These are phyloP conservation scores for Sphaeramia orbicularis DNA, from an alignment of 2,797 vertebrate species.

Conservation along the genomic window DNA sequence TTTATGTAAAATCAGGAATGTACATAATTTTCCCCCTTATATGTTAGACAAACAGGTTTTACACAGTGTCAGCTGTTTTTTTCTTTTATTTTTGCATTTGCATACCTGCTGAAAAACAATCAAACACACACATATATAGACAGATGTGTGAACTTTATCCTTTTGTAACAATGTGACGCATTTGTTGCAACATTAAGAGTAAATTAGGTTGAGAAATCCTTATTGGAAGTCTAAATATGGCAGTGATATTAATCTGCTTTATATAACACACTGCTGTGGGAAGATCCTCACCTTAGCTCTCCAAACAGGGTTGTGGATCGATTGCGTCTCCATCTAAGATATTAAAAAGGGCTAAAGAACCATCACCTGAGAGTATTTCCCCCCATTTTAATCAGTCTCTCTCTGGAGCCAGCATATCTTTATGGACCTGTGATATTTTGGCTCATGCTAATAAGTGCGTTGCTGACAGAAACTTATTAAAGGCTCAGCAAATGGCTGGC, in stretches of 20 bases:
- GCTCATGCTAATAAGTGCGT: slow-evolving; percentile 47
- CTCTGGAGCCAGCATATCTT: slow-evolving; percentile 34
- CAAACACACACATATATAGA: too few relatives aligned
- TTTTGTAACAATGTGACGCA: too few relatives aligned
- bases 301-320: slow-evolving; percentile 58
- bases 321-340: slow-evolving; percentile 67
- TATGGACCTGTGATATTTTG: slow-evolving; percentile 47
- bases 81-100: too few relatives aligned
- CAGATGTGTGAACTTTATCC: too few relatives aligned
- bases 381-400: slow-evolving; percentile 42
- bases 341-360: slow-evolving; percentile 67
- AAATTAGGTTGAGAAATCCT: slow-evolving; percentile 61
- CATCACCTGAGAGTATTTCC: slow-evolving; percentile 46
- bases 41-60: too few relatives aligned
- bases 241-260: slow-evolving; percentile 65
- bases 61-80: too few relatives aligned
- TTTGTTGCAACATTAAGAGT: too few relatives aligned
- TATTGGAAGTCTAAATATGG: slow-evolving; percentile 56
- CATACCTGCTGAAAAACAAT: too few relatives aligned
- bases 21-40: too few relatives aligned
- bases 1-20: too few relatives aligned
- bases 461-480: slow-evolving; percentile 57
- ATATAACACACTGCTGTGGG: slow-evolving; percentile 65
- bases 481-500: slow-evolving; percentile 35
- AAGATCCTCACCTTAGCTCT: slow-evolving; percentile 68